These are phyloP conservation scores for Haemorhous mexicanus DNA, from an alignment of 2,113 vertebrate species.

Conservation along the genomic window DNA sequence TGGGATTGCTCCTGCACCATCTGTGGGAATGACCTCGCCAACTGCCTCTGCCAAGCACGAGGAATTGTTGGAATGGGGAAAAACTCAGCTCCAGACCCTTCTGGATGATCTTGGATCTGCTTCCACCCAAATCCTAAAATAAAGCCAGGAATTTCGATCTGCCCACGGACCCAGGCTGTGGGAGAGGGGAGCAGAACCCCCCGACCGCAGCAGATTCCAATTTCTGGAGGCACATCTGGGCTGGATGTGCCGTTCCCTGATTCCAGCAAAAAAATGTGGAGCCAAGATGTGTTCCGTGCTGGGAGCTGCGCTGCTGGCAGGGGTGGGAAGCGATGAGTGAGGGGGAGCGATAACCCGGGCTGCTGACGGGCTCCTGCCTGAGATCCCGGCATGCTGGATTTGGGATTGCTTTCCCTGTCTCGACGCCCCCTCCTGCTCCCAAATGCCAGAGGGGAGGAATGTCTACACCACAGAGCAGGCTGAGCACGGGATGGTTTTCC, in stretches of 20 bases:
- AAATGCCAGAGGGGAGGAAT: constrained; percentile 4
- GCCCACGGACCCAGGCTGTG: not conserved
- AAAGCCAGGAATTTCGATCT: not conserved
- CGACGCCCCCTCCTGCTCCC: not conserved
- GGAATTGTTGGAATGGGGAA: not conserved
- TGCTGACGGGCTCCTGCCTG: not conserved
- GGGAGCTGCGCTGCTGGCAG: rapidly evolving
- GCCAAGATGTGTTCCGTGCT: not conserved
- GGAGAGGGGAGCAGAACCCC: not conserved
- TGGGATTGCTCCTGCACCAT: not conserved
- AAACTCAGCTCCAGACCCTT: not conserved
- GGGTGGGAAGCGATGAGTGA: not conserved
- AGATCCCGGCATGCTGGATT: not conserved
- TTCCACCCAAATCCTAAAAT: not conserved
- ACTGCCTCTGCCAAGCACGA: not conserved
- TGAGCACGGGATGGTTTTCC: not conserved
- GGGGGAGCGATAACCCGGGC: not conserved
- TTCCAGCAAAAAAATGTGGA: not conserved
- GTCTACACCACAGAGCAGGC: not conserved
- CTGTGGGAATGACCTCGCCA: not conserved
- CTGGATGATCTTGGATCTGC: not conserved
- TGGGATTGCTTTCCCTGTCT: not conserved
- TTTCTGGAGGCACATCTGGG: not conserved
- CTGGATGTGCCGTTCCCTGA: not conserved
- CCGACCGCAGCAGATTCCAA: rapidly evolving